Conservation (phyloP, 1,140 invertebrate species). For the Papilio helenus region DNA sequence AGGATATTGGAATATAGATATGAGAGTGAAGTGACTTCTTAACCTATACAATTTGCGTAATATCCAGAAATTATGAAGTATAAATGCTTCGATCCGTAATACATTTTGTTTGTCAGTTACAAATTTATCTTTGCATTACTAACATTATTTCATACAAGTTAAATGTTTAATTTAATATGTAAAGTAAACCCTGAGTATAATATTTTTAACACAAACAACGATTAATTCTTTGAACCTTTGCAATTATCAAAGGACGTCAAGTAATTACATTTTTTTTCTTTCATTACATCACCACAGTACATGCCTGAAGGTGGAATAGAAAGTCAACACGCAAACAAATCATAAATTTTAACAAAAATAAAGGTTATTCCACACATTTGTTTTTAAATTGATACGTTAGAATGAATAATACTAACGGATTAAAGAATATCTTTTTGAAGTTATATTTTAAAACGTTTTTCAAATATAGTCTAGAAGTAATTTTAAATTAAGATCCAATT, state of each 20-base stretch:
- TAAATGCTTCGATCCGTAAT: neutral
- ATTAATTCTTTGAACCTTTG: conserved; percentile 18
- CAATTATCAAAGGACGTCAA: conserved; percentile 32
- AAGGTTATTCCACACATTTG: conserved; percentile 20
- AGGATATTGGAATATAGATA: neutral
- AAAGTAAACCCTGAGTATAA: neutral
- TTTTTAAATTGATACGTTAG: neutral
- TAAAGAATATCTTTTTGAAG: neutral
- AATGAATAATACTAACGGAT: neutral
- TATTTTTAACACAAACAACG: conserved; percentile 19
- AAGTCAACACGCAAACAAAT: conserved; percentile 32
- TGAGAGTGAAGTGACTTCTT: neutral
- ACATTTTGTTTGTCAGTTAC: neutral
- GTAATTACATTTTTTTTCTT: conserved; percentile 37
- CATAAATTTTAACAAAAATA: conserved; percentile 33
- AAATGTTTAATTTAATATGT: too few species aligned
- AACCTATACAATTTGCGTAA: neutral
- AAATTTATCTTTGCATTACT: too few species aligned
- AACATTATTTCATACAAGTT: too few species aligned
- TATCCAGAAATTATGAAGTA: neutral
- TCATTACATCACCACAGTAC: conserved; percentile 27
- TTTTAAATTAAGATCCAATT: too few species aligned
- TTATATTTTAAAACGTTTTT: neutral
- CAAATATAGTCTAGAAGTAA: too few species aligned
- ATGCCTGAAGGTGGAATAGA: conserved; percentile 30